Conservation (phyloP, 2,888 invertebrate species). For the Harpagoxenus sublaevis region DNA sequence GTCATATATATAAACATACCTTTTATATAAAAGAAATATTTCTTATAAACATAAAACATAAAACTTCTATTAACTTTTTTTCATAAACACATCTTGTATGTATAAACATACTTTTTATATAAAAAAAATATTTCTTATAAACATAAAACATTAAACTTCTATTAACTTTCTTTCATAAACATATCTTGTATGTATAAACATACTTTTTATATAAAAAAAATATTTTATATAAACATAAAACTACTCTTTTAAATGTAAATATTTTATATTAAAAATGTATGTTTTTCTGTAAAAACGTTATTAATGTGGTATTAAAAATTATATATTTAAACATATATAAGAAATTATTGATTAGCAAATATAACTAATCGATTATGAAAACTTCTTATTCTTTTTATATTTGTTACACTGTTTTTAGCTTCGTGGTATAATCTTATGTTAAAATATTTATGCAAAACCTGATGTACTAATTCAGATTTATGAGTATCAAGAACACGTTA, state of each 20-base stretch:
- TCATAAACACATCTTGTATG: too few relatives aligned
- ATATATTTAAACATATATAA: background rate
- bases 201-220: background rate
- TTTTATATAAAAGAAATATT: too few relatives aligned
- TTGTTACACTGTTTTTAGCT: background rate
- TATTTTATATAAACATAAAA: background rate
- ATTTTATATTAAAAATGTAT: background rate
- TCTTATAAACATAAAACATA: too few relatives aligned
- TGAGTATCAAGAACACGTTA: background rate
- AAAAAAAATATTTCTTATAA: too few relatives aligned
- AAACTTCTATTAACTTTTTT: too few relatives aligned
- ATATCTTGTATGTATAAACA: background rate
- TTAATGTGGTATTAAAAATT: background rate
- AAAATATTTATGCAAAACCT: background rate
- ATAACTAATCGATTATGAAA: conserved; percentile 1
- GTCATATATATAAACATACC: too few relatives aligned
- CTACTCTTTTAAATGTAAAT: background rate
- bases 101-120: too few relatives aligned
- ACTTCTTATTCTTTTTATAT: background rate
- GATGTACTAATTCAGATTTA: background rate
- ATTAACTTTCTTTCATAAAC: background rate
- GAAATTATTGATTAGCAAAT: conserved; percentile 3
- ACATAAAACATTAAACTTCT: too few relatives aligned
- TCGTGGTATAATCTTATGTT: background rate
- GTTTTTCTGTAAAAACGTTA: background rate